Percentiles rank a stretch among this genome's conserved stretches.
phyloP scores from a whole-genome alignment of 2,113 vertebrate genomes.

The Charina bottae region DNA sequence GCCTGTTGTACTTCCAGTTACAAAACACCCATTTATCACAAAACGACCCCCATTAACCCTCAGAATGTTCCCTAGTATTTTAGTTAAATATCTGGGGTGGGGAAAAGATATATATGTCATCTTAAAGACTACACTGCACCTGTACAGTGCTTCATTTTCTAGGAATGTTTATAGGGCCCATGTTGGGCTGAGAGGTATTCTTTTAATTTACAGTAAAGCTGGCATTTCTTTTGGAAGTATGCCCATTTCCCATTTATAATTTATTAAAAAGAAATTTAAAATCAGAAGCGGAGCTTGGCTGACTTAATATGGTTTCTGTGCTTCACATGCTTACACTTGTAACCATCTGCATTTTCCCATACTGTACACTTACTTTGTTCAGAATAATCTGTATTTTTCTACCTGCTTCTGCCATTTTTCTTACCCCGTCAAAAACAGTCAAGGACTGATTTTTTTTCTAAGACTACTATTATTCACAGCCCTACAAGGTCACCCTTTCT shows the following conservation, averaged over 20 bases:
- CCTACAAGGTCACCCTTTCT: background rate
- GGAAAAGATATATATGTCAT: background rate
- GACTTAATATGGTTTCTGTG: background rate
- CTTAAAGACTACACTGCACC: background rate
- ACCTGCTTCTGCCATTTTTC: background rate
- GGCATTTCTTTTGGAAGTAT: background rate
- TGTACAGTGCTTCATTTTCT: background rate
- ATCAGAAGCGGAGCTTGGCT: background rate
- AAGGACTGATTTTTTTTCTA: background rate
- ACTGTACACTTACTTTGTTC: background rate
- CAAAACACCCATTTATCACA: background rate
- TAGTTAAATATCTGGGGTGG: background rate
- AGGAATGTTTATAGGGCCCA: background rate
- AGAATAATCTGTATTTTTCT: background rate
- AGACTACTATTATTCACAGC: background rate
- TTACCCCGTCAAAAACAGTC: background rate
- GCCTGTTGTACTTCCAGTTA: background rate
- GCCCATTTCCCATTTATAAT: background rate
- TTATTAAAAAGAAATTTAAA: background rate
- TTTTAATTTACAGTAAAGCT: background rate
- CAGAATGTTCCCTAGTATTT: background rate
- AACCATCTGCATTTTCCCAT: background rate
- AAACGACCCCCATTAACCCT: background rate
- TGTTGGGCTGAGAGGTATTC: background rate
- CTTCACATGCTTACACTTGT: background rate